These are phyloP conservation scores for Leptocoma aspasia DNA, from an alignment of 2,113 vertebrate species.

Conservation along the genomic window DNA sequence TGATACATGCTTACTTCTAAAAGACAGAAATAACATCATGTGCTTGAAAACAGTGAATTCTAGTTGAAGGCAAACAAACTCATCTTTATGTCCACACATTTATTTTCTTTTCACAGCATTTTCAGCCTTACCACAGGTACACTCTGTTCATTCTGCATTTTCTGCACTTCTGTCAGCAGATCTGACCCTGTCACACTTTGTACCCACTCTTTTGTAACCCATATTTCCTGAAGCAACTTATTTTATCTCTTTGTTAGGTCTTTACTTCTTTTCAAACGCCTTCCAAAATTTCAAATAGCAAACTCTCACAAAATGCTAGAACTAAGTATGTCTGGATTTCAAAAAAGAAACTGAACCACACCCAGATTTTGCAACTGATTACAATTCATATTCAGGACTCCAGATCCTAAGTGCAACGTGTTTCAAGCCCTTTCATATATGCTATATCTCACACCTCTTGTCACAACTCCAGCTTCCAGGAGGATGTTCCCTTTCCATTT, in stretches of 20 bases:
- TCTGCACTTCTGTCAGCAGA: not conserved
- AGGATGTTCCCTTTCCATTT: not conserved
- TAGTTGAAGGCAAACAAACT: not conserved
- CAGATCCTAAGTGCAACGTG: not conserved
- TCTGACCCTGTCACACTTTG: not conserved
- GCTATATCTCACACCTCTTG: not conserved
- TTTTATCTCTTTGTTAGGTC: not conserved
- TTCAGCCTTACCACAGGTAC: not conserved
- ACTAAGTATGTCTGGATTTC: not conserved
- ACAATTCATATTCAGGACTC: not conserved
- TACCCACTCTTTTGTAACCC: not conserved
- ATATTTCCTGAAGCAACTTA: not conserved
- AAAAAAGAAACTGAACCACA: not conserved
- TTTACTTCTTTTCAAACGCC: not conserved
- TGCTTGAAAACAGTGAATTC: not conserved
- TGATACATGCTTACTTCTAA: not conserved
- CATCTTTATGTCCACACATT: not conserved
- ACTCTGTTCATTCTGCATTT: not conserved
- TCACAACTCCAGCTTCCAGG: not conserved
- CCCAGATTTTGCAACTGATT: not conserved
- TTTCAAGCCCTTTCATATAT: not conserved
- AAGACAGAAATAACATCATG: not conserved
- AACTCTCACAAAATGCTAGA: not conserved
- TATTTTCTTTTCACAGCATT: not conserved
- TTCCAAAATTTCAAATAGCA: not conserved